These are phyloP conservation scores for Arothron firmamentum DNA, from an alignment of 2,113 vertebrate genomes.

Conservation along the genomic window DNA sequence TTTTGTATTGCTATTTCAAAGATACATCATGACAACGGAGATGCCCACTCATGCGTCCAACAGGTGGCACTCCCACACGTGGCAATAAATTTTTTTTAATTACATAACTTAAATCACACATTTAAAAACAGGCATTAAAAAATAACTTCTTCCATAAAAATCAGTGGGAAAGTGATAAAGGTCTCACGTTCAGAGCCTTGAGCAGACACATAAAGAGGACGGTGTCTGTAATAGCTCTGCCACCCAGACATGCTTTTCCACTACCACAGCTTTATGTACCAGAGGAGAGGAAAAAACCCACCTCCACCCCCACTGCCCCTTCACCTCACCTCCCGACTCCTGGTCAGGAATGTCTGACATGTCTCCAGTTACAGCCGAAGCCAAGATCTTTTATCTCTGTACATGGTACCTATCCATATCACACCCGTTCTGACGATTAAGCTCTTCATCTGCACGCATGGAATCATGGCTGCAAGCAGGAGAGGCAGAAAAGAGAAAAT, in stretches of 20 bases:
- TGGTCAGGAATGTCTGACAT: conserved; percentile 57
- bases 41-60: neutral
- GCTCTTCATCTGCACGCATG: too few species aligned
- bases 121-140: conserved; percentile 14
- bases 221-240: conserved; percentile 42
- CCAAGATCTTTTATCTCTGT: conserved; percentile 56
- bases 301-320: neutral
- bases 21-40: neutral
- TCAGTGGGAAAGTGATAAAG: conserved; percentile 27
- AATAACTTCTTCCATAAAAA: conserved; percentile 22
- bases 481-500: conserved; percentile 2
- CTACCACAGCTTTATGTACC: conserved; percentile 52
- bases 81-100: conserved; percentile 4
- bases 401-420: conserved; percentile 54
- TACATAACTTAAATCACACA: conserved; percentile 14
- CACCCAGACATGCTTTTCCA: conserved; percentile 53
- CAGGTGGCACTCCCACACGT: conserved; percentile 7
- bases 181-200: conserved; percentile 20
- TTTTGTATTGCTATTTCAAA: neutral
- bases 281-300: conserved; percentile 3
- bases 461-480: too few species aligned
- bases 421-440: conserved; percentile 48
- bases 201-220: conserved; percentile 39
- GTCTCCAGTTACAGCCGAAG: conserved; percentile 66
- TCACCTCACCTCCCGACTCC: conserved; percentile 35